Percentiles rank a stretch among this genome's conserved stretches.
These are phyloP conservation scores for Trichonephila clavata DNA, from an alignment of 1,140 invertebrate species.

Conservation along the genomic window DNA sequence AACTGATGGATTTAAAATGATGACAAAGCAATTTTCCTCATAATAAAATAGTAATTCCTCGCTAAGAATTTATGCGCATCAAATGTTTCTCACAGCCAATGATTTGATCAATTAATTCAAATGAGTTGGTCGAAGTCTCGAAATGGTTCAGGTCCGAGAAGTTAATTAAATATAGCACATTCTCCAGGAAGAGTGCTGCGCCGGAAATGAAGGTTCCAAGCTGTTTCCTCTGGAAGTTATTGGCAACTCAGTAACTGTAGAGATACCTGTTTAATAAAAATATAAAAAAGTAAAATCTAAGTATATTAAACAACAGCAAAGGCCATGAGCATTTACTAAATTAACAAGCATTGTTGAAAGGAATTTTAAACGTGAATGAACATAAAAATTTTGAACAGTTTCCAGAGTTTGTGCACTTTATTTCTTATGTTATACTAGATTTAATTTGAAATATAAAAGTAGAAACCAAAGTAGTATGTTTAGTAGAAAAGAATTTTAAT, in stretches of 20 bases:
- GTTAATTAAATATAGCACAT: not conserved
- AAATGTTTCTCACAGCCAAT: not conserved
- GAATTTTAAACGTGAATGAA: too few species aligned
- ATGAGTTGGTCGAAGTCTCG: too few species aligned
- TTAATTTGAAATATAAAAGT: too few species aligned
- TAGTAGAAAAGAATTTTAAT: too few species aligned
- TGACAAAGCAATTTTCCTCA: not conserved
- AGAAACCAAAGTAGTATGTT: too few species aligned
- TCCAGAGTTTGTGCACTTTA: too few species aligned
- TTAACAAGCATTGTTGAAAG: too few species aligned
- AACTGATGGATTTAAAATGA: not conserved
- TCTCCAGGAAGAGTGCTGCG: not conserved
- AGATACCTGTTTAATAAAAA: not conserved
- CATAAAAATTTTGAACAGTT: too few species aligned
- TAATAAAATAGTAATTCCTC: not conserved
- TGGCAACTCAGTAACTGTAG: not conserved
- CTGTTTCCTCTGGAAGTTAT: not conserved
- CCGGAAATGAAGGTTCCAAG: not conserved
- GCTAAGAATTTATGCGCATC: not conserved
- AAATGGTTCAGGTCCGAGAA: not conserved
- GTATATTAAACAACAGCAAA: too few species aligned
- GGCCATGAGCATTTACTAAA: too few species aligned
- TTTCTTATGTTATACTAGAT: too few species aligned
- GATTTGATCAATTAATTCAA: not conserved
- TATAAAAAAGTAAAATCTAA: too few species aligned